These are phyloP conservation scores for Crocuta crocuta DNA, from an alignment of 2,113 vertebrate genomes.

Conservation along the genomic window DNA sequence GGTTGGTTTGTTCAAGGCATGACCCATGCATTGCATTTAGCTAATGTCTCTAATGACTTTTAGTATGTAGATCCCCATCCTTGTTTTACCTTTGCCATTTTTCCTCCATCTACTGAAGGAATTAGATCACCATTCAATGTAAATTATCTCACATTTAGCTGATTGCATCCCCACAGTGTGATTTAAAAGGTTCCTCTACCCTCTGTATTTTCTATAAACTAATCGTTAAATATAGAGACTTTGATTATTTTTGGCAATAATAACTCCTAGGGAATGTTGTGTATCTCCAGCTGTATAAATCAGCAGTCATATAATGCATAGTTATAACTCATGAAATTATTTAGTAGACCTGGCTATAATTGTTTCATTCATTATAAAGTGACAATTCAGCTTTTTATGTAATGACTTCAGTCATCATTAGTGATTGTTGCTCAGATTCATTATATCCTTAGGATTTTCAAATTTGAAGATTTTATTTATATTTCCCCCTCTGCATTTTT, in stretches of 20 bases:
- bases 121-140: background rate
- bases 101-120: background rate
- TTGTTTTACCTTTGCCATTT: background rate
- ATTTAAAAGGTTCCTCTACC: conserved; percentile 1
- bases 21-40: background rate
- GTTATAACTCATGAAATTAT: background rate
- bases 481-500: background rate
- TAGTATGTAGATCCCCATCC: background rate
- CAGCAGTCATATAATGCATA: background rate
- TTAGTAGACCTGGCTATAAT: background rate
- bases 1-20: background rate
- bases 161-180: background rate
- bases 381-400: background rate
- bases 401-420: background rate
- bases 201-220: background rate
- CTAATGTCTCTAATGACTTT: background rate
- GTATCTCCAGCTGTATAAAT: background rate
- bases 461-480: background rate
- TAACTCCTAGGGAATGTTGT: background rate
- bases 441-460: background rate
- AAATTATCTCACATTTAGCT: background rate
- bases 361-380: background rate
- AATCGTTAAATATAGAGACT: background rate
- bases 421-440: background rate
- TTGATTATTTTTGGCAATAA: background rate